Evolutionary conservation across 2,113 vertebrate species (phyloP), one percentile per base, ranked within the genome.

Genomic region (Eurystomus gularis): DNA sequence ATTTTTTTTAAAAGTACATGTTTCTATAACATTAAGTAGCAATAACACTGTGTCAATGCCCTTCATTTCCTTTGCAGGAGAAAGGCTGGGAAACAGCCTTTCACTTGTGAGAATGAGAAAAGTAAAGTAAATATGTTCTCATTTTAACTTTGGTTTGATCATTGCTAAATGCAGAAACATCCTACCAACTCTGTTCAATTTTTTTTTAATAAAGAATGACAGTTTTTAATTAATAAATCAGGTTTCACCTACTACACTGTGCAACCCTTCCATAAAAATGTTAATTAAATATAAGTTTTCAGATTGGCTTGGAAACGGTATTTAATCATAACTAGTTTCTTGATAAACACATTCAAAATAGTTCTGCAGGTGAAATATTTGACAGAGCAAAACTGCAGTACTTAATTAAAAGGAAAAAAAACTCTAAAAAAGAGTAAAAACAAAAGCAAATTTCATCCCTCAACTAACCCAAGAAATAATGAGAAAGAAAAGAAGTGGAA

Each of bases 401-500:
- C 33, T 84, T 89, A 73, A 73, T 86, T 80, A 88, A 81, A 95
- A 65, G 15, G 15, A 0, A 3, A 14, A 87, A 39, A 51, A 51
- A 73, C 55, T 2, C 4, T 31, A 28, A 82, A 88, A 86, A 80
- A 11, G 9, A 62, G 9, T 13, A 60, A 86, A 87, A 94, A 88
- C 8, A 61, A 39, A 82, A 97, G 60, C 23, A 77, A 93, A 82
- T 82, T 92, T 96, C 39, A 78, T 89, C 58, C 54, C 72, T 80
- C 64, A 86, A 28, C 35, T 87, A 94, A 92, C n/a, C 17, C 33
- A 87, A 52, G 49, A 92, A 70, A 61, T 80, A 87, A 61, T 13
- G 21, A 94, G 87, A 79, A 82, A 90, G 49, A 62, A 90, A 94
- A 96, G 31, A 78, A 94, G 91, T 24, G 17, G n/a, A 93, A 95